Conservation (phyloP, 2,797 vertebrate species). For the Spatula clypeata region DNA sequence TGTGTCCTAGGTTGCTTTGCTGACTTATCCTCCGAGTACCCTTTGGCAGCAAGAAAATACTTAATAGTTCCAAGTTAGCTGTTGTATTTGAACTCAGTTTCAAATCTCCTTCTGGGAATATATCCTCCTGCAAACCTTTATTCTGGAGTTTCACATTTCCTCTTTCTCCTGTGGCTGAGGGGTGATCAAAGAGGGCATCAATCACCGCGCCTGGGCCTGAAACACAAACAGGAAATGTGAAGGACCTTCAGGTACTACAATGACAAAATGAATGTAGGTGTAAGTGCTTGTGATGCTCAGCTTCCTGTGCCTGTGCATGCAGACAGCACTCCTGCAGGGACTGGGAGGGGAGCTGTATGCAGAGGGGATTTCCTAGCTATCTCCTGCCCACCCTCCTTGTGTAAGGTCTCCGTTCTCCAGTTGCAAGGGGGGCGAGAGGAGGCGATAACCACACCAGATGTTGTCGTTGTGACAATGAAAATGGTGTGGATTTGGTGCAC, state of each 20-base stretch:
- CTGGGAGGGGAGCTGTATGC: background rate
- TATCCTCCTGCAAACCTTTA: background rate
- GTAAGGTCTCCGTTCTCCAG: background rate
- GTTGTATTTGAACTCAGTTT: background rate
- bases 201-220: background rate
- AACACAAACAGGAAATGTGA: background rate
- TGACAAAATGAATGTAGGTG: background rate
- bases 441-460: background rate
- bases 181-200: background rate
- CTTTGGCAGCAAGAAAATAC: constrained; percentile 22
- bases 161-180: background rate
- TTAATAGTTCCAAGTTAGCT: background rate
- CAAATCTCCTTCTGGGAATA: background rate
- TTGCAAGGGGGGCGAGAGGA: background rate
- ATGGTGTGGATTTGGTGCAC: background rate
- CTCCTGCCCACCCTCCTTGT: background rate
- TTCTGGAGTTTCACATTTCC: background rate
- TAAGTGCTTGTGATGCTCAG: background rate
- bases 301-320: background rate
- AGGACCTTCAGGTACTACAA: background rate
- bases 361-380: background rate
- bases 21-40: background rate
- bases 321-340: background rate
- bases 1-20: background rate
- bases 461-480: background rate